These are phyloP conservation scores for Macroramphosus scolopax DNA, from an alignment of 2,797 vertebrate genomes.

Conservation along the genomic window DNA sequence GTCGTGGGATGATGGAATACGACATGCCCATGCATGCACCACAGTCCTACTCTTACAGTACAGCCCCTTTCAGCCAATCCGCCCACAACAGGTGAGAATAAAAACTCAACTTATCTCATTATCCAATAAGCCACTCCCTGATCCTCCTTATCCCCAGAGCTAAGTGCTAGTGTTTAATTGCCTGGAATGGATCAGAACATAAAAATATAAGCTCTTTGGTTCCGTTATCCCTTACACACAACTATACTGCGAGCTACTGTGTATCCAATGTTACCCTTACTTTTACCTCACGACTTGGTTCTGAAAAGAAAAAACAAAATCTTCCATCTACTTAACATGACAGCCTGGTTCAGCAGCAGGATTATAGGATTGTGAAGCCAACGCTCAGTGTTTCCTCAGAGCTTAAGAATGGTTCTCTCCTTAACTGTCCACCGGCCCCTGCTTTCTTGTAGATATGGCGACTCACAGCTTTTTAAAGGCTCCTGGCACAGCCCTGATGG, in stretches of 20 bases:
- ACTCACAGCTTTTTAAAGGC: constrained; percentile 53
- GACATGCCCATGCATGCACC: constrained; percentile 73
- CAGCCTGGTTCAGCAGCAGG: constrained; percentile 27
- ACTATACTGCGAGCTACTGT: constrained; percentile 13
- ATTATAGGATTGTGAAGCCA: constrained; percentile 44
- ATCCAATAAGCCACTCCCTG: constrained; percentile 64
- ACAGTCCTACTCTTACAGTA: constrained; percentile 81
- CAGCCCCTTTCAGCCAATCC: constrained; percentile 79
- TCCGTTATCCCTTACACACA: constrained; percentile 16
- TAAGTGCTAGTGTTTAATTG: constrained; percentile 58
- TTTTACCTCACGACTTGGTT: constrained; percentile 5
- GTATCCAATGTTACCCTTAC: constrained; percentile 17
- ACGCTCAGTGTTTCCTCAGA: constrained; percentile 33
- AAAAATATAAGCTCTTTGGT: constrained; percentile 32
- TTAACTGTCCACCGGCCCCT: constrained; percentile 60
- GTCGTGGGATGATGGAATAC: constrained; percentile 78
- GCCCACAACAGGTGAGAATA: constrained; percentile 87
- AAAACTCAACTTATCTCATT: constrained; percentile 42
- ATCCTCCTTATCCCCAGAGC: constrained; percentile 59
- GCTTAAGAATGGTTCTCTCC: constrained; percentile 43
- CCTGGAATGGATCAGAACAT: constrained; percentile 26
- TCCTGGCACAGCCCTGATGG: constrained; percentile 67
- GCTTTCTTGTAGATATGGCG: constrained; percentile 74
- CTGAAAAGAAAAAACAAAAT: constrained; percentile 4
- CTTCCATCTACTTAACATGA: constrained; percentile 10